These are phyloP conservation scores for Falco naumanni DNA, from an alignment of 2,797 vertebrate genomes.

Conservation along the genomic window DNA sequence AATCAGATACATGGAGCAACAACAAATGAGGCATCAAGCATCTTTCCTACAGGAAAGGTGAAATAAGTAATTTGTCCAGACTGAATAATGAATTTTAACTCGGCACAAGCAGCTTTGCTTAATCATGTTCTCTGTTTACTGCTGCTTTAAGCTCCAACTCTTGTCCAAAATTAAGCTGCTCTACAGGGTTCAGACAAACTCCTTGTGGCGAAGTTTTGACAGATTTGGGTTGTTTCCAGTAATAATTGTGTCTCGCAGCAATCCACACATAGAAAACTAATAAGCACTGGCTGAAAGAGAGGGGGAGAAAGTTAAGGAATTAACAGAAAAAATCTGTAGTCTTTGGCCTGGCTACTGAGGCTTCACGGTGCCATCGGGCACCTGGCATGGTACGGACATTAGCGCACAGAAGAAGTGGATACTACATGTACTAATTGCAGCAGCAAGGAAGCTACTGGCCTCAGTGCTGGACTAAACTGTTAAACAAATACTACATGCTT, in stretches of 20 bases:
- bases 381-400: accelerated
- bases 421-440: accelerated
- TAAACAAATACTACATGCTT: not conserved
- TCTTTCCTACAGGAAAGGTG: not conserved
- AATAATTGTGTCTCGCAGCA: not conserved
- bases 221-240: slow-evolving; percentile 8
- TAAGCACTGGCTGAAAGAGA: not conserved
- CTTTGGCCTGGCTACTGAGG: not conserved
- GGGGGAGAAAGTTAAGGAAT: not conserved
- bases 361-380: not conserved
- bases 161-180: not conserved
- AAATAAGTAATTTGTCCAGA: not conserved
- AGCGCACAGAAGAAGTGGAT: not conserved
- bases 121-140: not conserved
- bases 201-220: slow-evolving; percentile 47
- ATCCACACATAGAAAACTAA: not conserved
- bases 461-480: not conserved
- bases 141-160: not conserved
- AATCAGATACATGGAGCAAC: slow-evolving; percentile 69
- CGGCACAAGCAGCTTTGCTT: slow-evolving; percentile 17
- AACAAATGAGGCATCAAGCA: not conserved
- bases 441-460: not conserved
- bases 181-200: not conserved
- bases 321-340: not conserved
- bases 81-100: slow-evolving; percentile 38